phyloP scores from a whole-genome alignment of 1,140 invertebrate genomes.

The Neodiprion pinetum region DNA sequence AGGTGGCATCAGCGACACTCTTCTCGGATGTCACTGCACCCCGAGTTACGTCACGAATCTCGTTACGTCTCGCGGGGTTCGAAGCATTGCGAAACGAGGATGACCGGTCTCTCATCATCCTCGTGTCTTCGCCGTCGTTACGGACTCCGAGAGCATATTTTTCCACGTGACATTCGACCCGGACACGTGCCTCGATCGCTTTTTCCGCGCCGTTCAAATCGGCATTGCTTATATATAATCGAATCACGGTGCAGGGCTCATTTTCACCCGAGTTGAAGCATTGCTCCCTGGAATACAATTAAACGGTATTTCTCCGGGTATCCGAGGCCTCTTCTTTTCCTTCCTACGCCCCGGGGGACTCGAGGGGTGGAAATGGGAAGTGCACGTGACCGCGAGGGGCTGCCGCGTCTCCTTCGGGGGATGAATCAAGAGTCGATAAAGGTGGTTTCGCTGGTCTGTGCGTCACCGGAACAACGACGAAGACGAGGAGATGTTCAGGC shows the following conservation, averaged over 20 bases:
- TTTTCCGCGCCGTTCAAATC: no score
- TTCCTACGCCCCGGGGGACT: neutral
- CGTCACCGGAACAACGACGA: neutral
- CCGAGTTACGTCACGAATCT: neutral
- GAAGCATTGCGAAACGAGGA: no score
- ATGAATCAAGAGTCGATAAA: neutral
- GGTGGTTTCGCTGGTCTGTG: neutral
- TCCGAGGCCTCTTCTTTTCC: neutral
- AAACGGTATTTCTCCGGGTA: neutral
- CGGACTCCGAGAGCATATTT: no score
- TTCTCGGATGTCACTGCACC: neutral
- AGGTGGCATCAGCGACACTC: neutral
- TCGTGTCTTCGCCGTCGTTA: no score
- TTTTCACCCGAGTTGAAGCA: no score
- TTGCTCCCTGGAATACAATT: neutral
- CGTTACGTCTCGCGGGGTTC: no score
- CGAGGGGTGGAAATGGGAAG: neutral
- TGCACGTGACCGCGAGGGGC: neutral
- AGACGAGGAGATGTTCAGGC: neutral
- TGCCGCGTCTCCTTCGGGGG: neutral
- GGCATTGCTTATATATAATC: no score
- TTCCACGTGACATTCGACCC: no score
- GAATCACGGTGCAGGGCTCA: no score
- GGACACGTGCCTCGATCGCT: no score
- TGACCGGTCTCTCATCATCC: no score